Conservation (phyloP, 2,888 invertebrate species). For the Fissipunctia ypsillon region DNA sequence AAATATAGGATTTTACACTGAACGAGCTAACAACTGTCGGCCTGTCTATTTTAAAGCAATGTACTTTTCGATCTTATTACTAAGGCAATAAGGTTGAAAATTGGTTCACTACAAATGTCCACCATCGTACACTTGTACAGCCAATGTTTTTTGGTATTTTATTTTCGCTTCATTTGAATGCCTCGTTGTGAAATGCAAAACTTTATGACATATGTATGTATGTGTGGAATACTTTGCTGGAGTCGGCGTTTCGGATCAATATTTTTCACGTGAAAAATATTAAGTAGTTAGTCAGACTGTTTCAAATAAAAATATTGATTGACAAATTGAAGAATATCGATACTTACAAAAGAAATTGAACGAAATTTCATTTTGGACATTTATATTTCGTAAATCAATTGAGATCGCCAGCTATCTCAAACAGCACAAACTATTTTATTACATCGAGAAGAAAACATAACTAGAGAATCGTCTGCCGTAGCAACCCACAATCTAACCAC, state of each 20-base stretch:
- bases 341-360: no score
- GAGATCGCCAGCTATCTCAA: no score
- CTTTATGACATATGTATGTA: not conserved
- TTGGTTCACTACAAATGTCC: no score
- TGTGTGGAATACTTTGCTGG: not conserved
- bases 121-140: no score
- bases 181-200: conserved; percentile 11
- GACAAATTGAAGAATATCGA: no score
- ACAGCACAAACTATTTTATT: not conserved
- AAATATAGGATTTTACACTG: conserved; percentile 26
- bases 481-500: conserved; percentile 9
- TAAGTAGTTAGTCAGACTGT: no score
- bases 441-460: not conserved
- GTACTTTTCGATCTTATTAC: no score
- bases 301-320: no score
- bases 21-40: not conserved
- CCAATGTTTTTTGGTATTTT: conserved; percentile 12
- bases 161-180: conserved; percentile 11
- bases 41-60: conserved; percentile 21
- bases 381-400: no score
- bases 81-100: no score
- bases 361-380: no score
- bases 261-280: not conserved
- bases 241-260: not conserved
- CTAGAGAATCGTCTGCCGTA: not conserved